Evolutionary conservation across 1,140 invertebrate genomes (phyloP).

Genomic region (Phymastichus coffea): DNA sequence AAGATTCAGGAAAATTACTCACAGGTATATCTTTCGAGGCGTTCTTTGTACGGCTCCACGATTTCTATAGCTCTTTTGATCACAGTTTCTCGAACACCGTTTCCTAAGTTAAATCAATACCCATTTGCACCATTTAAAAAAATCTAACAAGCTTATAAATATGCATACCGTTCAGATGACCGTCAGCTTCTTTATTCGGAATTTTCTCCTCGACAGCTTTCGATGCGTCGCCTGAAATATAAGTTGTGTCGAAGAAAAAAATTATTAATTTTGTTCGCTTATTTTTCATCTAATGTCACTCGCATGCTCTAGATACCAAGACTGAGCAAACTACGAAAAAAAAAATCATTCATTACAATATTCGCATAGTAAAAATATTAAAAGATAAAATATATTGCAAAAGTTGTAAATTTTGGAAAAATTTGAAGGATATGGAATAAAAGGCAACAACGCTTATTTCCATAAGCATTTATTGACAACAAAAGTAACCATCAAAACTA

Average conservation of each 20-base stretch:
- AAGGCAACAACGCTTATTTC: background rate
- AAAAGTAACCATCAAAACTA: no score
- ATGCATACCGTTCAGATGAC: background rate
- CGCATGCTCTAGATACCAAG: constrained; percentile 8
- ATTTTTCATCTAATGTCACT: background rate
- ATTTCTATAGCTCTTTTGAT: no score
- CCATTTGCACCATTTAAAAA: no score
- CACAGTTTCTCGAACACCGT: background rate
- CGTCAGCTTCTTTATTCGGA: background rate
- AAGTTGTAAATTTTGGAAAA: no score
- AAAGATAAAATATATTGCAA: no score
- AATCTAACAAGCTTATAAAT: background rate
- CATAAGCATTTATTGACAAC: no score
- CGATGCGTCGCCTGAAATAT: constrained; percentile 3
- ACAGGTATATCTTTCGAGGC: constrained; percentile 15
- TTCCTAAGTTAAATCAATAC: background rate
- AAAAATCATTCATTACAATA: background rate
- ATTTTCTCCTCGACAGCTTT: background rate
- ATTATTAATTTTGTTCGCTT: background rate
- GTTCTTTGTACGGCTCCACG: background rate
- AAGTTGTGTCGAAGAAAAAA: background rate
- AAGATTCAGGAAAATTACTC: constrained; percentile 6
- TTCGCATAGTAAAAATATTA: no score
- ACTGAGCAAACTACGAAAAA: constrained; percentile 1
- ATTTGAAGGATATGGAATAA: no score